phyloP scores from a whole-genome alignment of 2,888 invertebrate genomes.

The Melolontha melolontha region DNA sequence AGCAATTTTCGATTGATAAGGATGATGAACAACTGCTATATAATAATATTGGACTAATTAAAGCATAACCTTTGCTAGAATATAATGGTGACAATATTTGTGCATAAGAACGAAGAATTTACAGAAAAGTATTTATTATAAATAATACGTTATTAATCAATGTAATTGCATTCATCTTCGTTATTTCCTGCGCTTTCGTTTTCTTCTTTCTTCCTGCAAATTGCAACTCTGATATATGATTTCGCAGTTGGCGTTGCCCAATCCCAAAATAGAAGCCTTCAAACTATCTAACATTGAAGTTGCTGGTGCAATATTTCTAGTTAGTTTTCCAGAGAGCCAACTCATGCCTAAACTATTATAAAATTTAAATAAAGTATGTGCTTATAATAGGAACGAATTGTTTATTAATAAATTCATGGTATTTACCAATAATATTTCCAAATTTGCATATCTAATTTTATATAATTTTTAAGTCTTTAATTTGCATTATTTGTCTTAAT shows the following conservation, averaged over 20 bases:
- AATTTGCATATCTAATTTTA: no score
- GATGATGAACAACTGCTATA: no score
- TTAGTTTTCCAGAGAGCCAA: slow-evolving; percentile 74
- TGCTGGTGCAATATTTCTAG: slow-evolving; percentile 61
- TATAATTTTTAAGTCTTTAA: no score
- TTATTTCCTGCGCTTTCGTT: slow-evolving; percentile 56
- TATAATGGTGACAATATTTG: no score
- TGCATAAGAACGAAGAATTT: no score
- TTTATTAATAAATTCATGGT: no score
- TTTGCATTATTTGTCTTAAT: no score
- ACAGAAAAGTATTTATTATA: no score
- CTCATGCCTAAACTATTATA: slow-evolving; percentile 79
- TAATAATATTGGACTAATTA: no score
- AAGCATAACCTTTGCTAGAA: no score
- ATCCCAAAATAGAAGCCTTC: slow-evolving; percentile 75
- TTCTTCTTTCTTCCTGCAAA: slow-evolving; percentile 63
- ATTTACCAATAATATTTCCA: no score
- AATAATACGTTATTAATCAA: neutral
- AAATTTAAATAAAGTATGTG: neutral
- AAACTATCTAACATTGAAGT: slow-evolving; percentile 71
- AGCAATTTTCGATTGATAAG: no score
- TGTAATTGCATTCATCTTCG: neutral
- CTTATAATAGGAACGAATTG: slow-evolving; percentile 16
- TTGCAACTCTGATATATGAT: slow-evolving; percentile 70
- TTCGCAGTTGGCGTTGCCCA: slow-evolving; percentile 77